Percentiles rank a stretch among this genome's conserved stretches.
These are phyloP conservation scores for Junonia oenone DNA, from an alignment of 2,888 invertebrate genomes.

Conservation along the genomic window DNA sequence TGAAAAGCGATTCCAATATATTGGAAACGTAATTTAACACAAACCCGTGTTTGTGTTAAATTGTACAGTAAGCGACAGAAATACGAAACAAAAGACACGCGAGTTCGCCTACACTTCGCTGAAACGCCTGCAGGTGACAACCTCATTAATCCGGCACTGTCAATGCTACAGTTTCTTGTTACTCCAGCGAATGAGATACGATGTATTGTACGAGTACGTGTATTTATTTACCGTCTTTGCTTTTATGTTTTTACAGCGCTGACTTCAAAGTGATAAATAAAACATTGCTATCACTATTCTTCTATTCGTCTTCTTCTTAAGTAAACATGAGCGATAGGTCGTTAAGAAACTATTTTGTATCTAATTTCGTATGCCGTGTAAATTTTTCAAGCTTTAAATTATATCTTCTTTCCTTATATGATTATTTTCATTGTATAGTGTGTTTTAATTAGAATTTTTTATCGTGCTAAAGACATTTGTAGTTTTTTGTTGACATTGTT, in stretches of 20 bases:
- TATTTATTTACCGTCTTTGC: constrained; percentile 2
- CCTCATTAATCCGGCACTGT: constrained; percentile 28
- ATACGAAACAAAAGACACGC: constrained; percentile 21
- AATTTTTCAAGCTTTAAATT: too few relatives aligned
- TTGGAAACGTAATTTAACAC: background rate
- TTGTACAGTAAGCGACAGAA: background rate
- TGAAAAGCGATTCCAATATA: background rate
- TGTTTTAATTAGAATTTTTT: too few relatives aligned
- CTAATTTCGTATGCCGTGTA: background rate
- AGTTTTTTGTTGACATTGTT: too few relatives aligned
- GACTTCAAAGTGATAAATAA: background rate
- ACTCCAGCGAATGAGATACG: constrained; percentile 22
- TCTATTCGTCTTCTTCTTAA: background rate
- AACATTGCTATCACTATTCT: background rate
- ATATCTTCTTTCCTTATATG: too few relatives aligned
- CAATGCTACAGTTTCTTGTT: constrained; percentile 29
- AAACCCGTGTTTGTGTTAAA: background rate
- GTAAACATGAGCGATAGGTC: background rate
- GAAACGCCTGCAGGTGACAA: constrained; percentile 26
- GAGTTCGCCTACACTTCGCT: constrained; percentile 15
- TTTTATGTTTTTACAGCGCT: background rate
- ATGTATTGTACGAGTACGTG: constrained; percentile 14
- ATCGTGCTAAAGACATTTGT: too few relatives aligned
- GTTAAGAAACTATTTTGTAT: background rate
- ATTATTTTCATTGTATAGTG: too few relatives aligned